These are phyloP conservation scores for Chamaetylas fuelleborni DNA, from an alignment of 2,113 vertebrate genomes.

Conservation along the genomic window DNA sequence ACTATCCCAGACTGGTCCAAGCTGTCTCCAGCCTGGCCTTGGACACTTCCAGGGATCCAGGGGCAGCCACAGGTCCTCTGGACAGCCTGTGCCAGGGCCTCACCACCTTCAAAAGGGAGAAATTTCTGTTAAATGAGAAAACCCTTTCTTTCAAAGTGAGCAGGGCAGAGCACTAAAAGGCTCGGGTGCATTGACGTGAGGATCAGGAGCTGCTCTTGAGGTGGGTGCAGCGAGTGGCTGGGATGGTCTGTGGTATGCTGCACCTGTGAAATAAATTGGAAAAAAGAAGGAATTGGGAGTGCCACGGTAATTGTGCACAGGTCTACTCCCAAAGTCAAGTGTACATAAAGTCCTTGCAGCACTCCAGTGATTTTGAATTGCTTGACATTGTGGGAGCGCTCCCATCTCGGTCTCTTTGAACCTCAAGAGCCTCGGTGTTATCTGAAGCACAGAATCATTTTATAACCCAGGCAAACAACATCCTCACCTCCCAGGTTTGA, in stretches of 20 bases:
- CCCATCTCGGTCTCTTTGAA: slow-evolving; percentile 21
- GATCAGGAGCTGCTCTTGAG: not conserved
- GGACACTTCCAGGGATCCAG: not conserved
- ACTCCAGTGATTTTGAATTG: slow-evolving; percentile 59
- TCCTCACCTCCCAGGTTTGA: not conserved
- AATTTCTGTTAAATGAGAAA: not conserved
- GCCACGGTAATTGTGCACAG: not conserved
- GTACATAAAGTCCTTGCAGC: slow-evolving; percentile 6
- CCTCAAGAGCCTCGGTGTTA: not conserved
- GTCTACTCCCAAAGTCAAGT: slow-evolving; percentile 31
- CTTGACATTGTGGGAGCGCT: slow-evolving; percentile 24
- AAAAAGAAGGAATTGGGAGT: not conserved
- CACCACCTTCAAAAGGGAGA: not conserved
- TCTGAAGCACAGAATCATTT: slow-evolving; percentile 42
- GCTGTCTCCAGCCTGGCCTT: fast-evolving
- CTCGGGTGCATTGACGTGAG: fast-evolving
- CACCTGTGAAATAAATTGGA: not conserved
- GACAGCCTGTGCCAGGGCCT: not conserved
- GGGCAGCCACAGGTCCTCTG: not conserved
- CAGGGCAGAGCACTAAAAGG: not conserved
- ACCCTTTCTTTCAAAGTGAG: not conserved
- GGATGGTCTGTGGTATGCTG: no score
- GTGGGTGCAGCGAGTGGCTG: not conserved
- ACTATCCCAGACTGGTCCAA: not conserved
- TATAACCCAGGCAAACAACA: not conserved